These are phyloP conservation scores for Micromys minutus DNA, from an alignment of 2,113 vertebrate species.

Conservation along the genomic window DNA sequence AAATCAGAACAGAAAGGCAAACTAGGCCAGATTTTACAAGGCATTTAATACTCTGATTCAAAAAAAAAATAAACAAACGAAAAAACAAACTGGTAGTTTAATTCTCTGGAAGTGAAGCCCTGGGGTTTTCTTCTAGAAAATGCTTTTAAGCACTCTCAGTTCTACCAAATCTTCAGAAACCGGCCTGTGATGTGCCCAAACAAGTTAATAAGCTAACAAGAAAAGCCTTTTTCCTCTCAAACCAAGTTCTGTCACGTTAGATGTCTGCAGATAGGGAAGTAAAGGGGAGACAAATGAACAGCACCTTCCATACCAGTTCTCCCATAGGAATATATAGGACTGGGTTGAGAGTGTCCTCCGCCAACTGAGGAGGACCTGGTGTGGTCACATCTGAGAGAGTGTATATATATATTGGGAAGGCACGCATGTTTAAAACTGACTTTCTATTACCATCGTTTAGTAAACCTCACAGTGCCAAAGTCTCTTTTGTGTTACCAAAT, in stretches of 20 bases:
- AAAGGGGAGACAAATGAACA: background rate
- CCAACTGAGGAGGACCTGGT: slow-evolving; percentile 4
- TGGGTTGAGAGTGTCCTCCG: slow-evolving; percentile 1
- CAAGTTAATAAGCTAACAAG: slow-evolving; percentile 9
- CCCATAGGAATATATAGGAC: background rate
- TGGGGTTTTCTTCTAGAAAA: slow-evolving; percentile 26
- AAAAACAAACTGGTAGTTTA: background rate
- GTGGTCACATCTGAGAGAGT: slow-evolving; percentile 8
- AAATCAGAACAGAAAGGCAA: slow-evolving; percentile 1
- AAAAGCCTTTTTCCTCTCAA: background rate
- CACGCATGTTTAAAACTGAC: slow-evolving; percentile 15
- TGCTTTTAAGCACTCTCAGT: background rate
- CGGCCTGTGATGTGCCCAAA: background rate
- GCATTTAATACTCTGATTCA: background rate
- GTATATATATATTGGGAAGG: background rate
- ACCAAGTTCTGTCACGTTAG: slow-evolving; percentile 3
- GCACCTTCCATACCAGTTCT: background rate
- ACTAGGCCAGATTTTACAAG: background rate
- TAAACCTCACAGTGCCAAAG: background rate
- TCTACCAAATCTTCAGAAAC: slow-evolving; percentile 31
- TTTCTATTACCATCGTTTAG: background rate
- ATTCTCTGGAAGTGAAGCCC: background rate
- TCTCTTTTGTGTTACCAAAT: background rate
- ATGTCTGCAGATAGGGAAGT: background rate
- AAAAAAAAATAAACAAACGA: background rate